phyloP scores from a whole-genome alignment of 2,888 invertebrate genomes.

The Cepaea hortensis region DNA sequence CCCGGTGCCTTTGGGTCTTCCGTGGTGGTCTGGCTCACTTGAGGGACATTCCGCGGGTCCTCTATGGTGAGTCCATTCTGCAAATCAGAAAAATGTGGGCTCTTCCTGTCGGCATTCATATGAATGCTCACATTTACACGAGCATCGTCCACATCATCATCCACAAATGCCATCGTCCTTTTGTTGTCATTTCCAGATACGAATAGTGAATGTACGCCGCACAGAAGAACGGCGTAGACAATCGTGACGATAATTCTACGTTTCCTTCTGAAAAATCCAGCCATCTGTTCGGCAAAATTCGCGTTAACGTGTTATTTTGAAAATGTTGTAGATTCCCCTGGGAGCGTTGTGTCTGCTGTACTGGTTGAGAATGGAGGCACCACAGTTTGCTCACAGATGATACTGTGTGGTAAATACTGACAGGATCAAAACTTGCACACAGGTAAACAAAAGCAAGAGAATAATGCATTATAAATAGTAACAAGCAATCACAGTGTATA shows the following conservation, averaged over 20 bases:
- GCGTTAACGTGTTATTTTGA: background rate
- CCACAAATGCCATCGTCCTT: background rate
- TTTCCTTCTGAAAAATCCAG: constrained; percentile 79
- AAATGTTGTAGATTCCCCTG: background rate
- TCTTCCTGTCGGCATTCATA: background rate
- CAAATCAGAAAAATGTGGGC: background rate
- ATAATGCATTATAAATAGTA: too few species aligned
- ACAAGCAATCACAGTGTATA: too few species aligned
- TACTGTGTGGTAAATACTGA: too few species aligned
- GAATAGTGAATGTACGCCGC: constrained; percentile 83
- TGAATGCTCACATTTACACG: background rate
- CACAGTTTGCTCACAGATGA: too few species aligned
- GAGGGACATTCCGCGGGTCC: too few species aligned
- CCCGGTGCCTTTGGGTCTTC: constrained; percentile 38
- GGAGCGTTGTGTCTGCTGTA: background rate
- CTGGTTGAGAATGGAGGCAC: too few species aligned
- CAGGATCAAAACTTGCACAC: too few species aligned
- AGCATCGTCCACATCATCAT: background rate
- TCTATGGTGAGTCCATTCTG: background rate
- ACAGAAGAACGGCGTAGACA: constrained; percentile 85
- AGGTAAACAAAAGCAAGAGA: too few species aligned
- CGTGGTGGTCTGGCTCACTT: too few species aligned
- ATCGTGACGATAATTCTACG: constrained; percentile 87
- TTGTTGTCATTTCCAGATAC: constrained; percentile 57
- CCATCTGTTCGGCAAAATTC: constrained; percentile 57